phyloP scores from a whole-genome alignment of 2,888 invertebrate species.

The Cephus rjabovi region DNA sequence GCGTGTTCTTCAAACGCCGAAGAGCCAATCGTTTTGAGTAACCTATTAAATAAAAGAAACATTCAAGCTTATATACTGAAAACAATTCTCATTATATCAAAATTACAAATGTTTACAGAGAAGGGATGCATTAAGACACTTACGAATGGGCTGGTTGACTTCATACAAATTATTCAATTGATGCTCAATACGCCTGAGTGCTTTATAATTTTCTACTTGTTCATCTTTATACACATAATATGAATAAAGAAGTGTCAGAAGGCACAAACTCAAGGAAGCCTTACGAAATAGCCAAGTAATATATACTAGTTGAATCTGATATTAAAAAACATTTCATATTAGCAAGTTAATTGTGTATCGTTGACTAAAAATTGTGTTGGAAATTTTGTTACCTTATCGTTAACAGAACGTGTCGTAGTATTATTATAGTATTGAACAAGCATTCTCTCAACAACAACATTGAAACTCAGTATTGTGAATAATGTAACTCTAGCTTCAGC shows the following conservation, averaged over 20 bases:
- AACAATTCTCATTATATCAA: neutral
- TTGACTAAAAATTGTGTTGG: neutral
- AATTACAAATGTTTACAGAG: neutral
- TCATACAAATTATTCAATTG: slow-evolving; percentile 43
- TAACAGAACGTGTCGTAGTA: slow-evolving; percentile 26
- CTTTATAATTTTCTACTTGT: slow-evolving; percentile 48
- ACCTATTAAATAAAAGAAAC: slow-evolving; percentile 33
- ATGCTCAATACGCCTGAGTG: slow-evolving; percentile 53
- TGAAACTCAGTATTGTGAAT: slow-evolving; percentile 68
- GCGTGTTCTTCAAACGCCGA: slow-evolving; percentile 33
- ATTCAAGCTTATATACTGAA: slow-evolving; percentile 9
- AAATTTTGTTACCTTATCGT: slow-evolving; percentile 42
- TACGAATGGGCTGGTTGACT: slow-evolving; percentile 21
- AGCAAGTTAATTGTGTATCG: neutral
- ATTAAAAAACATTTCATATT: neutral
- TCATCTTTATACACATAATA: slow-evolving; percentile 52
- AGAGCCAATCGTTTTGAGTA: slow-evolving; percentile 47
- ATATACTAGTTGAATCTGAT: slow-evolving; percentile 37
- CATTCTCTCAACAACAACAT: slow-evolving; percentile 68
- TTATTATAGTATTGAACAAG: slow-evolving; percentile 53
- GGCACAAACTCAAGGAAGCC: slow-evolving; percentile 44
- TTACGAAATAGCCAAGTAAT: slow-evolving; percentile 55
- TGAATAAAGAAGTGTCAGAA: slow-evolving; percentile 45
- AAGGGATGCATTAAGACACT: slow-evolving; percentile 3
- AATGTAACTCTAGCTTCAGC: slow-evolving; percentile 70